Evolutionary conservation across 2,797 vertebrate genomes (phyloP).

Genomic region (Liparis tanakae): DNA sequence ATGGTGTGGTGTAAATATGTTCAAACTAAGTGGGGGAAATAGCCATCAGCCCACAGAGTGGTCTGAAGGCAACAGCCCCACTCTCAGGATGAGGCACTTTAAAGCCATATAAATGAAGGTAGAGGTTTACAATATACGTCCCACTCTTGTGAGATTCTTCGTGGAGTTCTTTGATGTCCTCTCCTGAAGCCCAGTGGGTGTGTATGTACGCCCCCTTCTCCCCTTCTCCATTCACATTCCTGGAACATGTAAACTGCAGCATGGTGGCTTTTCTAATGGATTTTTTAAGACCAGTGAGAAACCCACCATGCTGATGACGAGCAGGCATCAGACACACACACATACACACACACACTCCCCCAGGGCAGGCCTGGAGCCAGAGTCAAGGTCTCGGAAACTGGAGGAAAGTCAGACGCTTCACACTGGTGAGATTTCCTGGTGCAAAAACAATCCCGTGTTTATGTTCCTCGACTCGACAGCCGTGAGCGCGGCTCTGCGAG

Average conservation of each 20-base stretch:
- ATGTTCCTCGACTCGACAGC: conserved; percentile 46
- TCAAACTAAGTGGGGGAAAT: not conserved
- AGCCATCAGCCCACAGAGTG: not conserved
- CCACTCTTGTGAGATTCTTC: not conserved
- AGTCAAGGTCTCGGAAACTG: conserved; percentile 45
- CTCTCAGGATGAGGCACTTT: not conserved
- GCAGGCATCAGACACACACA: too few species aligned
- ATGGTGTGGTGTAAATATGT: not conserved
- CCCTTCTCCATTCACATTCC: conserved; percentile 16
- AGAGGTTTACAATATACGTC: not conserved
- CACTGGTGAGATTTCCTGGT: conserved; percentile 39
- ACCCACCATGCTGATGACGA: conserved; percentile 34
- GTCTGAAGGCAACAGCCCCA: not conserved
- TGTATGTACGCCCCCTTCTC: not conserved
- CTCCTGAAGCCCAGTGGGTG: conserved; percentile 6
- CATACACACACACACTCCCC: too few species aligned
- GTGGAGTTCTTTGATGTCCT: not conserved
- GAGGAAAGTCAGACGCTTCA: conserved; percentile 23
- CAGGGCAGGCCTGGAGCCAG: conserved; percentile 38
- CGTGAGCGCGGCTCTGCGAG: conserved; percentile 20
- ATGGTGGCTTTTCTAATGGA: conserved; percentile 52
- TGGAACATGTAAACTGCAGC: conserved; percentile 33
- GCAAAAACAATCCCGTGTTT: conserved; percentile 39
- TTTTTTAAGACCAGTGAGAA: conserved; percentile 48
- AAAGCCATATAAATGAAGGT: not conserved